These are phyloP conservation scores for Oscheius sp. DNA, from an alignment of 2,888 invertebrate species.

Conservation along the genomic window DNA sequence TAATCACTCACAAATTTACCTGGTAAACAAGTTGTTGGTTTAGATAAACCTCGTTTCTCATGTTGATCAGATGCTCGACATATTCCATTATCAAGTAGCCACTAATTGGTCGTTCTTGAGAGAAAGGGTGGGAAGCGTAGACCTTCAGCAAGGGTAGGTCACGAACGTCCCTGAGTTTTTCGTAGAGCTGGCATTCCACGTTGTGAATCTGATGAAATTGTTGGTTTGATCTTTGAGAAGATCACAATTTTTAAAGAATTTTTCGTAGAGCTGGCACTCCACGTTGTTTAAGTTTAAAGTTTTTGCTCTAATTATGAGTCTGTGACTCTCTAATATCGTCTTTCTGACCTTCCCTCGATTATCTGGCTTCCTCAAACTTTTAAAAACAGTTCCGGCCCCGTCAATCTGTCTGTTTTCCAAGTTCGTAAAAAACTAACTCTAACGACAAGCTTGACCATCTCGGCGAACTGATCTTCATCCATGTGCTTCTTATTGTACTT, in stretches of 20 bases:
- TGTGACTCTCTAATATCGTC: no score
- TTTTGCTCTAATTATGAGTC: no score
- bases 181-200: conserved; percentile 6
- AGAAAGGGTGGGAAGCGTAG: not conserved
- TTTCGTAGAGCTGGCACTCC: conserved; percentile 1
- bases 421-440: not conserved
- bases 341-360: no score
- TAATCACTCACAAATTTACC: not conserved
- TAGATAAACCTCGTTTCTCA: not conserved
- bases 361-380: no score
- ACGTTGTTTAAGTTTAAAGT: not conserved
- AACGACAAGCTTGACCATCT: not conserved
- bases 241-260: not conserved
- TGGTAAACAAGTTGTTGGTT: conserved; percentile 5
- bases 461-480: not conserved
- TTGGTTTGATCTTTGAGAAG: not conserved
- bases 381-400: not conserved
- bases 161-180: not conserved
- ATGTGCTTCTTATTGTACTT: conserved; percentile 12
- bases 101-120: not conserved
- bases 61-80: not conserved
- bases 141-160: conserved; percentile 2
- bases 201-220: conserved; percentile 21
- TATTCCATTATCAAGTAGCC: conserved; percentile 28
- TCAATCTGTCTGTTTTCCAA: not conserved